Evolutionary conservation across 2,797 vertebrate genomes (phyloP).

Genomic region (Ceryle rudis): DNA sequence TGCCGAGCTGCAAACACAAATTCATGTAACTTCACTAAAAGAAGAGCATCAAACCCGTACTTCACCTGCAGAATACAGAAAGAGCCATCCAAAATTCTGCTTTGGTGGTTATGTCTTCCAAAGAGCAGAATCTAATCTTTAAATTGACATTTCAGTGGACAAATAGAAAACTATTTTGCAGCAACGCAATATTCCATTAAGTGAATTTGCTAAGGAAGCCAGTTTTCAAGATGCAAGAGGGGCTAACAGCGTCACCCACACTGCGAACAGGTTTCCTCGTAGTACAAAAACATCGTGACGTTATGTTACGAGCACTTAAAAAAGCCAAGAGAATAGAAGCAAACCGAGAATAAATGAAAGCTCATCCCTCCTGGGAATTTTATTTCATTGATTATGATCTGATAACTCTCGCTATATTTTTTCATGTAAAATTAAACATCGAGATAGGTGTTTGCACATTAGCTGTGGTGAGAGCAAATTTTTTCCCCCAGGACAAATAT

Average conservation of each 20-base stretch:
- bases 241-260: not conserved
- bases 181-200: not conserved
- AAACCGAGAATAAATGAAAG: slow-evolving; percentile 9
- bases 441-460: not conserved
- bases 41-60: not conserved
- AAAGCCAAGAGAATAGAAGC: not conserved
- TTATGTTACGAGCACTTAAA: not conserved
- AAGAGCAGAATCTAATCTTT: not conserved
- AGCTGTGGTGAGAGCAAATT: not conserved
- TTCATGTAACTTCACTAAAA: not conserved
- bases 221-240: not conserved
- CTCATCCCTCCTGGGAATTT: not conserved
- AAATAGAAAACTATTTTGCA: not conserved
- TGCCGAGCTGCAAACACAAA: not conserved
- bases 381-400: slow-evolving; percentile 18
- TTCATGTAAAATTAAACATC: not conserved
- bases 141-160: not conserved
- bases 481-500: not conserved
- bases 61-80: not conserved
- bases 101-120: not conserved
- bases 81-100: not conserved
- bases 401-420: not conserved
- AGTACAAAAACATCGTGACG: not conserved
- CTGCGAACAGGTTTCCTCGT: not conserved
- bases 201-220: not conserved